These are phyloP conservation scores for Gari tellinella DNA, from an alignment of 2,888 invertebrate species.

Conservation along the genomic window DNA sequence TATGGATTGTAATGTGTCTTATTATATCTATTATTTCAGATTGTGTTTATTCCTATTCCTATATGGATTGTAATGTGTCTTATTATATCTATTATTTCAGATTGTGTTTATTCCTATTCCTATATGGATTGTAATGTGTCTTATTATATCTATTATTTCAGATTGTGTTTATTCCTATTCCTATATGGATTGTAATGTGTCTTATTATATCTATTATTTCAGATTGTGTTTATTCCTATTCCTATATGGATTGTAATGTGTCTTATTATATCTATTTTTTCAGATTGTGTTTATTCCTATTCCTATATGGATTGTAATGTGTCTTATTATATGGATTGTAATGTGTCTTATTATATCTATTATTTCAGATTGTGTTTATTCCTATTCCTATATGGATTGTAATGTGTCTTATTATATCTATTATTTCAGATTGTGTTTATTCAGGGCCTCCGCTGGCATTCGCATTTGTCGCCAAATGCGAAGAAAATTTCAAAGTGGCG, in stretches of 20 bases:
- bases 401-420: conserved; percentile 89
- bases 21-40: neutral
- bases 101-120: conserved; percentile 99
- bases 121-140: conserved; percentile 98
- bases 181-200: neutral
- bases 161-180: too few relatives aligned
- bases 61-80: neutral
- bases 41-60: neutral
- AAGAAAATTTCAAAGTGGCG: too few relatives aligned
- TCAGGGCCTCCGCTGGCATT: too few relatives aligned
- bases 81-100: conserved; percentile 72
- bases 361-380: conserved; percentile 93
- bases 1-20: neutral
- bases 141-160: conserved; percentile 81
- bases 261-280: neutral
- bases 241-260: neutral
- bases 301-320: neutral
- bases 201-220: neutral
- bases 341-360: too few relatives aligned
- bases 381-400: conserved; percentile 98
- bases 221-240: neutral
- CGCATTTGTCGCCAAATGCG: too few relatives aligned
- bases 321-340: too few relatives aligned
- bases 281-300: conserved; percentile 2
- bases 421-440: too few relatives aligned